phyloP scores from a whole-genome alignment of 2,113 vertebrate species.

The Todiramphus saurophagus region DNA sequence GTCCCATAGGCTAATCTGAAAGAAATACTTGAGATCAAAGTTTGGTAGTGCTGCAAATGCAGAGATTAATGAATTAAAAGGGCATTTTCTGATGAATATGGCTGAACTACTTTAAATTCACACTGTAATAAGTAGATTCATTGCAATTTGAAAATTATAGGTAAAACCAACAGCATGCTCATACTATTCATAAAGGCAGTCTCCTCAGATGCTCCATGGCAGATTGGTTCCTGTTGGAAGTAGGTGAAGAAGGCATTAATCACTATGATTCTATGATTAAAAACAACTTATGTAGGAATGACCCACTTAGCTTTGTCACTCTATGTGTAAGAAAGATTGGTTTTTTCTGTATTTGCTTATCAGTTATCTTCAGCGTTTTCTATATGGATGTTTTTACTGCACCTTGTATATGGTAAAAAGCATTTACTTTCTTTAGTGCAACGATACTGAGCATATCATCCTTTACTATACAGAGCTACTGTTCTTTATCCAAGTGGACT shows the following conservation, averaged over 20 bases:
- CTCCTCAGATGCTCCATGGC: background rate
- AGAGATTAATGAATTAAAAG: background rate
- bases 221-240: background rate
- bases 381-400: background rate
- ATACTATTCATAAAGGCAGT: background rate
- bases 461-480: background rate
- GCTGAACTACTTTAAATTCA: conserved; percentile 1
- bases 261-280: background rate
- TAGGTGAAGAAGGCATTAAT: background rate
- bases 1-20: background rate
- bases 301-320: background rate
- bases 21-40: background rate
- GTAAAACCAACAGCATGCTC: background rate
- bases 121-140: background rate
- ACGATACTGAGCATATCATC: background rate
- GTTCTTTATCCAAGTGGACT: background rate
- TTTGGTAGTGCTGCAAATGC: background rate
- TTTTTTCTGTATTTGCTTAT: background rate
- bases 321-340: background rate
- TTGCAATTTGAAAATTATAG: background rate
- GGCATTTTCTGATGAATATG: background rate
- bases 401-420: background rate
- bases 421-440: background rate
- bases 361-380: background rate
- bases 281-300: background rate